phyloP scores from a whole-genome alignment of 1,140 invertebrate species.

The Drepana arcuata region DNA sequence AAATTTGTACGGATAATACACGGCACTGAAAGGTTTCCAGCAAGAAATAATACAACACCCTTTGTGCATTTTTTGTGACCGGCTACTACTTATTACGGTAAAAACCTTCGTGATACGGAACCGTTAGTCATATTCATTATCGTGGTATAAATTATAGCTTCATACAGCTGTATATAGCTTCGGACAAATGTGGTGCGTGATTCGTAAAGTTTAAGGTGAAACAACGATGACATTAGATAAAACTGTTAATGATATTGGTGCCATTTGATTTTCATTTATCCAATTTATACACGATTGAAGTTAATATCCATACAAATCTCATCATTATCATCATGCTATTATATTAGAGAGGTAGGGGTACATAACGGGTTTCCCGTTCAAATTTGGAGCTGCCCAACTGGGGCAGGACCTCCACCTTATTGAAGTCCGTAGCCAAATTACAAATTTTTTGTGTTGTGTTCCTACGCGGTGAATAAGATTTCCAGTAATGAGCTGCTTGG shows the following conservation, averaged over 20 bases:
- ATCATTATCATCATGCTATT: too few relatives aligned
- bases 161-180: conserved; percentile 45
- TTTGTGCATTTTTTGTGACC: conserved; percentile 32
- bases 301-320: too few relatives aligned
- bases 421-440: too few relatives aligned
- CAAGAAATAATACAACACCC: conserved; percentile 31
- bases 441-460: too few relatives aligned
- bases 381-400: too few relatives aligned
- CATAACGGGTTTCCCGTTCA: too few relatives aligned
- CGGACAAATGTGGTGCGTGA: conserved; percentile 34
- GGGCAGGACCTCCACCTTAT: too few relatives aligned
- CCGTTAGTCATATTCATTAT: conserved; percentile 58
- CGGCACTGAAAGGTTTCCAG: conserved; percentile 16
- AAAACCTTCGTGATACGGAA: conserved; percentile 46
- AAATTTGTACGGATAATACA: too few relatives aligned
- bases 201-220: conserved; percentile 35
- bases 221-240: conserved; percentile 25
- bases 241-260: conserved; percentile 20
- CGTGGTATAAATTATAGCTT: conserved; percentile 55
- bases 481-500: too few relatives aligned
- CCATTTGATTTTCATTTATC: conserved; percentile 18
- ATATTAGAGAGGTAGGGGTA: too few relatives aligned
- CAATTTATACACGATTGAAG: too few relatives aligned
- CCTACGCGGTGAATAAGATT: too few relatives aligned
- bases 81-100: conserved; percentile 38